Base-by-base conservation (phyloP, 2,113 vertebrate genomes). In the Montifringilla adamsi region DNA sequence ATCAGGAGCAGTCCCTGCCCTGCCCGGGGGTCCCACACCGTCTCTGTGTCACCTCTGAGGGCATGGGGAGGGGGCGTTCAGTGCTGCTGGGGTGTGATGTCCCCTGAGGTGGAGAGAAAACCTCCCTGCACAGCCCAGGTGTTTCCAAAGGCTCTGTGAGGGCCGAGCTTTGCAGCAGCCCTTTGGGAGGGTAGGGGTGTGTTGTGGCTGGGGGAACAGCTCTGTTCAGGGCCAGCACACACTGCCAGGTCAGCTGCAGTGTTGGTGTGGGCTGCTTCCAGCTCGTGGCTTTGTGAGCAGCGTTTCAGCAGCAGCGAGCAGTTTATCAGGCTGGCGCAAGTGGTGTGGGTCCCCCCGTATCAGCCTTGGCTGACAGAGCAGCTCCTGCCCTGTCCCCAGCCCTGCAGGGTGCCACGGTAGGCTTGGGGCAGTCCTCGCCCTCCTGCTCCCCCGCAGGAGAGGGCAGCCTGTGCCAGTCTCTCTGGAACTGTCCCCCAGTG, bases 21-120 rank as follows among this genome's bases (percentile, higher is more conserved):
- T 47, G 66, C 41, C 58, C 6, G 3, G 43, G 21, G 21, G 4
- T 50, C 58, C 14, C 2, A 0, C 15, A 1, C 9, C 0, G 3
- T 22, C 28, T 22, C 28, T 13, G 26, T 1, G 23, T 24, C 58
- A 11, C 58, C 56, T 66, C 0, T 0, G 15, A 0, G 47, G 3
- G 10, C 0, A 0, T 5, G 37, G 19, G 23, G 10, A 39, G 24
- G 47, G n/a, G 15, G 27, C 0, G 0, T 1, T 15, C 19, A 1
- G 8, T 2, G 4, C 43, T 78, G 20, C 74, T 52, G 60, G 50
- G n/a, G 2, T 0, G 5, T 62, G 50, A 11, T 69, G 41, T 7
- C 33, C 28, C 16, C 24, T 0, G 4, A 21, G 43, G 21, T 3
- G 30, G n/a, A 9, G n/a, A 21, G 41, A 7, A 59, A 83, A 1